Evolutionary conservation across 2,888 invertebrate genomes (phyloP), one percentile per base, ranked within the genome.

Genomic region (Aproaerema taeniolella): DNA sequence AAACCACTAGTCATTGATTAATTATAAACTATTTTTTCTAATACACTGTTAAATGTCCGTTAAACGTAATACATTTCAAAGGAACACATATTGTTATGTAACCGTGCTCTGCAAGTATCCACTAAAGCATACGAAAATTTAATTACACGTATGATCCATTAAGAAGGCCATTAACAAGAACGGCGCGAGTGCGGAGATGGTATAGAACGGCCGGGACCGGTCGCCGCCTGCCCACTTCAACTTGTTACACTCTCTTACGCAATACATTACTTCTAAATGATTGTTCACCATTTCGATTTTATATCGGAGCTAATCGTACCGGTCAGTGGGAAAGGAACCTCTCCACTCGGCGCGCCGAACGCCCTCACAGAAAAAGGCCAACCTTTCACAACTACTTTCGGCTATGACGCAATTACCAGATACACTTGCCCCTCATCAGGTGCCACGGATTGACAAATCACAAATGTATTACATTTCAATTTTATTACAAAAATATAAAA

Each of bases 361-460:
- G 25, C 31, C 24, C 35, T 14, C 42, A 8, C 9, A 3, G 25
- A 28, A 5, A 46, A 46, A 61, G 63, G 55, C 53, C 74, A 65
- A 70, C 77, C 78, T 83, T 80, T 82, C 81, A 82, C 79, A 67
- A 75, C 76, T 58, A 76, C 79, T 82, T 81, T 80, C 77, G 71
- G 68, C 53, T 45, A 47, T 81, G 69, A 74, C 60, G 76, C 55
- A 81, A 80, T 58, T 50, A 38, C 46, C 51, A 52, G 53, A 46
- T 62, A 49, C 41, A 49, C 50, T 46, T 46, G 52, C 55, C 55
- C 51, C 48, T 26, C n/a, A 53, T 58, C 57, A 57, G 53, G 50
- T 50, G 55, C 51, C 49, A 52, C 56, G 58, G 57, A 72, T 68
- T 69, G 73, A 68, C 69, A 56, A 50, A 61, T 58, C 59, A n/a